A percentile compares a stretch with the other conserved stretches of the same genome.
Conservation (phyloP, 2,888 invertebrate genomes). For the Branchinecta sandiegonensis region DNA sequence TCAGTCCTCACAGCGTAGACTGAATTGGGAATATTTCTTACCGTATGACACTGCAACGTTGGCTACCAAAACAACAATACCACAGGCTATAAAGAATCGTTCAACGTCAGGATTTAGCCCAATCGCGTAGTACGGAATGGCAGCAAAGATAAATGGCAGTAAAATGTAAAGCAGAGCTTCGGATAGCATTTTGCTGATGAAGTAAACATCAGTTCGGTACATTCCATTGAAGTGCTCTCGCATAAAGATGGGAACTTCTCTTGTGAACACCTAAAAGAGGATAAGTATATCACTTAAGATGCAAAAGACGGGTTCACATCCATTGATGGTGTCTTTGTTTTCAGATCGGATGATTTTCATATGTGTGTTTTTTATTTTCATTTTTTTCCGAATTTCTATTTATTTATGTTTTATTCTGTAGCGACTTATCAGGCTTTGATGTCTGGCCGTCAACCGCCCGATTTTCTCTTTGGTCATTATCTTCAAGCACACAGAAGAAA, state of each 20-base stretch:
- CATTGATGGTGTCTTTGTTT: too few relatives aligned
- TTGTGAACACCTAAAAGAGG: constrained; percentile 58
- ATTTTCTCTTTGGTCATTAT: too few relatives aligned
- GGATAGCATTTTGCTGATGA: constrained; percentile 73
- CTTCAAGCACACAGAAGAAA: too few relatives aligned
- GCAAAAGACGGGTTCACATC: too few relatives aligned
- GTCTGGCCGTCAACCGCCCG: too few relatives aligned
- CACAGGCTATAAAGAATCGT: constrained; percentile 47
- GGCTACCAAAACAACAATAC: constrained; percentile 60
- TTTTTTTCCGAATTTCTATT: too few relatives aligned
- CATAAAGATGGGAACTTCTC: constrained; percentile 74
- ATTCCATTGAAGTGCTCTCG: constrained; percentile 77
- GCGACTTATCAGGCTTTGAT: too few relatives aligned
- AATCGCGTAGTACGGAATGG: constrained; percentile 74
- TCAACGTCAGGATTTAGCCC: constrained; percentile 56
- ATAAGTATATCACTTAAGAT: background rate
- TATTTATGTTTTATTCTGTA: too few relatives aligned
- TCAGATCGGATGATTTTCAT: too few relatives aligned
- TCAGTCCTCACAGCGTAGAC: too few relatives aligned
- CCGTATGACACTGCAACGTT: constrained; percentile 80
- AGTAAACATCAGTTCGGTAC: constrained; percentile 81
- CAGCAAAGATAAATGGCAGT: constrained; percentile 65
- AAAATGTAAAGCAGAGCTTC: constrained; percentile 73
- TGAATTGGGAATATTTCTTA: constrained; percentile 35
- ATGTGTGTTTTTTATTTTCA: too few relatives aligned